phyloP scores from a whole-genome alignment of 2,113 vertebrate species.

The Alces alces region DNA sequence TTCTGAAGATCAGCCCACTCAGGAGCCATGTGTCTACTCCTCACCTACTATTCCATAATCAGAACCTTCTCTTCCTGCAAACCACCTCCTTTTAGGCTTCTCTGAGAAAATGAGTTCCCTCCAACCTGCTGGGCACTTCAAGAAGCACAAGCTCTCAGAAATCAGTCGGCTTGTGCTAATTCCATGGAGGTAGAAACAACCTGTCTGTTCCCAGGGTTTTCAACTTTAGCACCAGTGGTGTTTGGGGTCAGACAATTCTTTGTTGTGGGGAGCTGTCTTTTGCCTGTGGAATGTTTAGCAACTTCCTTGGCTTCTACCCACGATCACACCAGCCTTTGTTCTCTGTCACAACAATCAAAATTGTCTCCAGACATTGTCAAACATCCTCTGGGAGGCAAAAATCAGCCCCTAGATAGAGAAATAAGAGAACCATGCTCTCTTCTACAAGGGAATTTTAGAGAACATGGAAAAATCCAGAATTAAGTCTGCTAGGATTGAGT shows the following conservation, averaged over 20 bases:
- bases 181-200: neutral
- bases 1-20: neutral
- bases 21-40: neutral
- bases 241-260: neutral
- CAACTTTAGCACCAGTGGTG: neutral
- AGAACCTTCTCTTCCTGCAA: neutral
- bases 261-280: neutral
- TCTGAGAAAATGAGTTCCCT: conserved; percentile 16
- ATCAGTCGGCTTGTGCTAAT: neutral
- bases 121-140: neutral
- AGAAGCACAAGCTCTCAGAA: conserved; percentile 17
- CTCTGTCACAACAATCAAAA: neutral
- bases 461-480: neutral
- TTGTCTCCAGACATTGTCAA: neutral
- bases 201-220: neutral
- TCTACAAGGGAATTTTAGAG: neutral
- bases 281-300: neutral
- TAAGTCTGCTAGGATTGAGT: neutral
- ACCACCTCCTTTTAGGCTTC: neutral
- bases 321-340: neutral
- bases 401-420: neutral
- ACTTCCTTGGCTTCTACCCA: neutral
- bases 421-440: neutral
- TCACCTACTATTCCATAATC: neutral
- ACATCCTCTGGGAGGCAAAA: neutral